phyloP scores from a whole-genome alignment of 2,888 invertebrate genomes.

The Zeuzera pyrina region DNA sequence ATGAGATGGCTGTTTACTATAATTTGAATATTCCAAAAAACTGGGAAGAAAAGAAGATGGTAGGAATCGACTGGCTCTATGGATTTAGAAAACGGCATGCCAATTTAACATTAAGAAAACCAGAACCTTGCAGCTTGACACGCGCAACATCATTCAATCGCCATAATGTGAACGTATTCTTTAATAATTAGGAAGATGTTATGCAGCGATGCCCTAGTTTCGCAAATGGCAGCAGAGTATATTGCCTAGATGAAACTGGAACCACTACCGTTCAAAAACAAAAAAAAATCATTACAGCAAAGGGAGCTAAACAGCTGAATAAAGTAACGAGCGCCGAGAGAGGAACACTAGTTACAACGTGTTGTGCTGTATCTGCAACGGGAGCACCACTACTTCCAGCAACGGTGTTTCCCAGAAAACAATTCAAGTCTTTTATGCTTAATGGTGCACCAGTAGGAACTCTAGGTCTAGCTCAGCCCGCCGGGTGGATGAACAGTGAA shows the following conservation, averaged over 20 bases:
- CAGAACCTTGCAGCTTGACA: constrained; percentile 15
- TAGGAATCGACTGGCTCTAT: constrained; percentile 5
- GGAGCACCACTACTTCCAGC: constrained; percentile 18
- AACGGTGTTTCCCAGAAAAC: constrained; percentile 26
- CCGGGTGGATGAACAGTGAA: constrained; percentile 30
- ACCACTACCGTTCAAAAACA: constrained; percentile 20
- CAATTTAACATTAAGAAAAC: constrained; percentile 12
- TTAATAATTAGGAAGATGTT: constrained; percentile 10
- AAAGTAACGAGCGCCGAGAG: constrained; percentile 15
- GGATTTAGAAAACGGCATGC: constrained; percentile 7
- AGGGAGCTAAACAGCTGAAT: constrained; percentile 25
- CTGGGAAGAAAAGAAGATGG: constrained; percentile 5
- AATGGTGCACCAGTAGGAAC: constrained; percentile 29
- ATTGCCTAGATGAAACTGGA: constrained; percentile 25
- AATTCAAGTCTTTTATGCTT: constrained; percentile 25
- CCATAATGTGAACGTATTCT: constrained; percentile 13
- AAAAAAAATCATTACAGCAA: constrained; percentile 15
- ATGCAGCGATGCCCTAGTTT: constrained; percentile 8
- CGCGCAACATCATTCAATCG: constrained; percentile 13
- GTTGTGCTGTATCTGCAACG: constrained; percentile 16
- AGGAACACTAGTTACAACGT: constrained; percentile 16
- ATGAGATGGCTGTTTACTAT: constrained; percentile 3
- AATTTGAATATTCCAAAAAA: constrained; percentile 3
- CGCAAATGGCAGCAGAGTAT: constrained; percentile 15
- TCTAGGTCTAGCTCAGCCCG: constrained; percentile 25